Percentiles rank a stretch among this genome's conserved stretches.
phyloP scores from a whole-genome alignment of 1,140 invertebrate genomes.

The Neodiprion pinetum region DNA sequence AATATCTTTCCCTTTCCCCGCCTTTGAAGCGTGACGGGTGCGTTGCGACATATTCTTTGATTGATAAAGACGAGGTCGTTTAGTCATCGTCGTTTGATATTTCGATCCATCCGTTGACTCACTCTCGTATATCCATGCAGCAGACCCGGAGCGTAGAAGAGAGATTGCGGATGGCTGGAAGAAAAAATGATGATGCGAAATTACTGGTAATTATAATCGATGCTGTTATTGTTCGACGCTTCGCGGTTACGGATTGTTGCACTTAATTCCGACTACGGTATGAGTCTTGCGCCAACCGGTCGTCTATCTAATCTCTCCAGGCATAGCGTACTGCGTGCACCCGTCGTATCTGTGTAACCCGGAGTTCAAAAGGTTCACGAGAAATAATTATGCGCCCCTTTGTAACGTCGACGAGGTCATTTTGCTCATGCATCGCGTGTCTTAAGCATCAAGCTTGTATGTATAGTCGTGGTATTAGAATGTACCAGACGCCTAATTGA shows the following conservation, averaged over 20 bases:
- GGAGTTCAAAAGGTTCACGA: conserved; percentile 1
- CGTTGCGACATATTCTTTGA: not conserved
- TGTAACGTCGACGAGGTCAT: not conserved
- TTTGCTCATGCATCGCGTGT: not conserved
- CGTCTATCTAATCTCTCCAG: conserved; percentile 44
- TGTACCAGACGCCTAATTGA: too few relatives aligned
- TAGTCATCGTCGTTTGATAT: not conserved
- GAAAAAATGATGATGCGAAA: not conserved
- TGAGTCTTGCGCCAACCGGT: conserved; percentile 37
- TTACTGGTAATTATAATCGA: not conserved
- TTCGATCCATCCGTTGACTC: too few relatives aligned
- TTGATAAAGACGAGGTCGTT: not conserved
- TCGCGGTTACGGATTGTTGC: conserved; percentile 44
- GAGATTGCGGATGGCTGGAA: not conserved
- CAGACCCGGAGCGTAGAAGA: not conserved
- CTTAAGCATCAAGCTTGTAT: not conserved
- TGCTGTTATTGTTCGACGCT: not conserved
- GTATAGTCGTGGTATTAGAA: too few relatives aligned
- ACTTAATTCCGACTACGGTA: conserved; percentile 41
- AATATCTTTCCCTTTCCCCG: not conserved
- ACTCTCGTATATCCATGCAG: too few relatives aligned
- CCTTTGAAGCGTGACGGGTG: not conserved
- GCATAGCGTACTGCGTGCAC: conserved; percentile 28
- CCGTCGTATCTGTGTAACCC: conserved; percentile 16
- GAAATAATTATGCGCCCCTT: conserved; percentile 1